phyloP scores from a whole-genome alignment of 92 coral and sea anemone genomes.

The Zoanthus gigantus region DNA sequence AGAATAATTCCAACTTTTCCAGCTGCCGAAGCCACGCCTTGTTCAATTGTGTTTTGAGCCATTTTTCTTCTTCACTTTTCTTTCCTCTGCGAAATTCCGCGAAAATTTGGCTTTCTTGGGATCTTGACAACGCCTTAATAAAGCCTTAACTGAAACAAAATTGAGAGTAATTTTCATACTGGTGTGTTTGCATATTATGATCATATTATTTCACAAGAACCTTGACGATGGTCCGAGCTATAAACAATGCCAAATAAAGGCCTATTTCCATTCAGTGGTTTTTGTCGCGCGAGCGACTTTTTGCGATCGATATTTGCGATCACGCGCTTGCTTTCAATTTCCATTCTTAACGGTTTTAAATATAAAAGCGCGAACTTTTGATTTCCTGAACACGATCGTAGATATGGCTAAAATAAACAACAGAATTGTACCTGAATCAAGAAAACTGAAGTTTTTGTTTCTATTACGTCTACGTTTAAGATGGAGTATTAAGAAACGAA shows the following conservation, averaged over 20 bases:
- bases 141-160: not conserved
- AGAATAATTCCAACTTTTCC: slow-evolving; percentile 47
- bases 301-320: slow-evolving; percentile 14
- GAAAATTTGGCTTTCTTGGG: not conserved
- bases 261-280: not conserved
- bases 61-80: slow-evolving; percentile 12
- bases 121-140: not conserved
- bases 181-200: not conserved
- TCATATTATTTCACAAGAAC: too few species aligned
- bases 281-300: not conserved
- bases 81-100: not conserved
- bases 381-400: not conserved
- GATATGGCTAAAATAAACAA: not conserved
- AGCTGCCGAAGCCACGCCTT: slow-evolving; percentile 41
- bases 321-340: slow-evolving; percentile 14
- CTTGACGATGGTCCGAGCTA: too few species aligned
- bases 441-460: slow-evolving; percentile 19
- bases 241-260: too few species aligned
- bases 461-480: slow-evolving; percentile 20
- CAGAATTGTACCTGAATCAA: slow-evolving; percentile 6
- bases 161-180: not conserved
- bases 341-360: slow-evolving; percentile 3
- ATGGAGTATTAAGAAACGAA: not conserved
- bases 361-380: slow-evolving; percentile 5
- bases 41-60: slow-evolving; percentile 39